phyloP scores from a whole-genome alignment of 1,140 invertebrate species.

The Drosophila dunni region DNA sequence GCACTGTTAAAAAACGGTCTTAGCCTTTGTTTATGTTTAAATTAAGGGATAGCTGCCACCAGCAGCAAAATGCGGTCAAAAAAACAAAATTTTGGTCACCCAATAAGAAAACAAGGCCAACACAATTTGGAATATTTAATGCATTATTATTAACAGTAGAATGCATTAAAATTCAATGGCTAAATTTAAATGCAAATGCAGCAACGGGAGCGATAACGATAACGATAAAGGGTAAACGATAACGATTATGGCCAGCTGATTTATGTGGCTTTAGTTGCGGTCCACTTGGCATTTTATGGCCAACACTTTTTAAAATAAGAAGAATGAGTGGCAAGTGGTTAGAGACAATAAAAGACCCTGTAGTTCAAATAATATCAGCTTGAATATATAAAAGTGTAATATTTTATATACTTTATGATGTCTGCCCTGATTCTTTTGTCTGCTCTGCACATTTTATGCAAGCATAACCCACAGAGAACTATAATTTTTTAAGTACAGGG shows the following conservation, averaged over 20 bases:
- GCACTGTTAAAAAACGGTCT: no score
- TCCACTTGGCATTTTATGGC: conserved; percentile 21
- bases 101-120: conserved; percentile 27
- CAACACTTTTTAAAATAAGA: conserved; percentile 16
- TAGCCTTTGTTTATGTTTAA: no score
- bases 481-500: no score
- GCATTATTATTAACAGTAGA: conserved; percentile 41
- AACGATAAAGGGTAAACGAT: conserved; percentile 18
- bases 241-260: conserved; percentile 41
- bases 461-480: no score
- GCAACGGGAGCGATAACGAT: neutral
- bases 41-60: no score
- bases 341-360: no score
- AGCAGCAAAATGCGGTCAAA: neutral
- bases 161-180: conserved; percentile 6
- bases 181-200: conserved; percentile 14
- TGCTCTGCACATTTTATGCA: no score
- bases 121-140: conserved; percentile 20
- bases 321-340: no score
- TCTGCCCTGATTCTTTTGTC: no score
- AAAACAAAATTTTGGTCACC: neutral
- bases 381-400: no score
- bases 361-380: no score
- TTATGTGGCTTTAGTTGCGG: conserved; percentile 40
- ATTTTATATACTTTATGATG: no score